A percentile compares a stretch with the other conserved stretches of the same genome.
phyloP scores from a whole-genome alignment of 2,888 invertebrate genomes.

The Charanyca ferruginea region DNA sequence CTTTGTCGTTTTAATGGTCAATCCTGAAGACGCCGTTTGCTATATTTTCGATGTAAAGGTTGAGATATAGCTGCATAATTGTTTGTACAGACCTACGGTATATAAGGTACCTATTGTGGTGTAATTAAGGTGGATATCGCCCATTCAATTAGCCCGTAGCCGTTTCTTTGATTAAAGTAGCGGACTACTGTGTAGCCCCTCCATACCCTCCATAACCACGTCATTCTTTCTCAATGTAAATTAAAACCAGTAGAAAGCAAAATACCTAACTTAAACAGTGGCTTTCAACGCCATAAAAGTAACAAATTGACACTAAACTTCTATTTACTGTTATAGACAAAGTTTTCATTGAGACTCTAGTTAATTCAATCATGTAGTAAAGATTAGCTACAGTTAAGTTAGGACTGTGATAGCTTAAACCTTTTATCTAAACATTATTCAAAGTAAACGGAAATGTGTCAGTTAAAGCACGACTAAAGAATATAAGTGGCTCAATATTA shows the following conservation, averaged over 20 bases:
- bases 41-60: neutral
- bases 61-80: neutral
- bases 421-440: slow-evolving; percentile 50
- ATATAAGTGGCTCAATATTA: slow-evolving; percentile 64
- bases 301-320: slow-evolving; percentile 16
- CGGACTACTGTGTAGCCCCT: neutral
- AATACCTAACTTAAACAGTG: neutral
- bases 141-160: neutral
- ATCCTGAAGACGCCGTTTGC: neutral
- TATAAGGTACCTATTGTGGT: neutral
- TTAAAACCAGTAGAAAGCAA: slow-evolving; percentile 2
- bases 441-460: slow-evolving; percentile 59
- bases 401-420: slow-evolving; percentile 17
- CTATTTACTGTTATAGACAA: slow-evolving; percentile 27
- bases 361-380: slow-evolving; percentile 43
- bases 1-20: slow-evolving; percentile 32
- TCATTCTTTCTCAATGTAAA: neutral
- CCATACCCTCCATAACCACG: neutral
- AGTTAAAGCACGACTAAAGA: slow-evolving; percentile 55
- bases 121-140: neutral
- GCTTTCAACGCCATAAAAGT: slow-evolving; percentile 11
- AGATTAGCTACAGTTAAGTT: slow-evolving; percentile 37
- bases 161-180: slow-evolving; percentile 3
- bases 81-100: neutral
- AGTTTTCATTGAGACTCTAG: slow-evolving; percentile 25